phyloP scores from a whole-genome alignment of 2,797 vertebrate genomes.

The Nothura maculosa region DNA sequence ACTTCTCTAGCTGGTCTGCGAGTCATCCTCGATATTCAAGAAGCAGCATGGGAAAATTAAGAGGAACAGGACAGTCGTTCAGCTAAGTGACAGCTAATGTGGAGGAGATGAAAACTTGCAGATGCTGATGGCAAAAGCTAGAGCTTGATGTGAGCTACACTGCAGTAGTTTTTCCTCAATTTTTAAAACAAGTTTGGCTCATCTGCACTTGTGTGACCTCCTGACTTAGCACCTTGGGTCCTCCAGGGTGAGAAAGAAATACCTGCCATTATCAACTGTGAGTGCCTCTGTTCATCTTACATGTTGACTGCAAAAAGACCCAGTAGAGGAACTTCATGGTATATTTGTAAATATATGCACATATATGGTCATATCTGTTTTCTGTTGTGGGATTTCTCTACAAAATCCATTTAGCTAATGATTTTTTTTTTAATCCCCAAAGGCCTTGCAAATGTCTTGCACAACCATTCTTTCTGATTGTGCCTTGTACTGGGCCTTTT shows the following conservation, averaged over 20 bases:
- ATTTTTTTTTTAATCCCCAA: background rate
- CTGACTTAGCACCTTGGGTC: background rate
- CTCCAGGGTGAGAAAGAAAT: background rate
- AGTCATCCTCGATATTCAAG: background rate
- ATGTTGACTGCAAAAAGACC: background rate
- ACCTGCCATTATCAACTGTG: background rate
- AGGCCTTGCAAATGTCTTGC: constrained; percentile 3
- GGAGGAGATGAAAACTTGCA: constrained; percentile 10
- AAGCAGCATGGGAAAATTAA: background rate
- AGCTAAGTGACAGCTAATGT: background rate
- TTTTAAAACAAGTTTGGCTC: background rate
- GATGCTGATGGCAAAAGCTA: background rate
- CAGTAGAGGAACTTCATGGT: background rate
- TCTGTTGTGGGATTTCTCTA: constrained; percentile 22
- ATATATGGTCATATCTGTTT: constrained; percentile 25
- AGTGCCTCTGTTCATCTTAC: background rate
- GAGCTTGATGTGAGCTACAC: background rate
- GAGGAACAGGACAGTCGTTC: background rate
- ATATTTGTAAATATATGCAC: constrained; percentile 20
- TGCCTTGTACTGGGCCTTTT: background rate
- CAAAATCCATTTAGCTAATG: constrained; percentile 10
- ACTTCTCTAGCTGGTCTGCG: background rate
- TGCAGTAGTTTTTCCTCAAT: background rate
- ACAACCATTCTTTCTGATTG: constrained; percentile 1
- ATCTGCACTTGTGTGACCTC: background rate